These are phyloP conservation scores for Nycticorax nycticorax DNA, from an alignment of 2,113 vertebrate genomes.

Conservation along the genomic window DNA sequence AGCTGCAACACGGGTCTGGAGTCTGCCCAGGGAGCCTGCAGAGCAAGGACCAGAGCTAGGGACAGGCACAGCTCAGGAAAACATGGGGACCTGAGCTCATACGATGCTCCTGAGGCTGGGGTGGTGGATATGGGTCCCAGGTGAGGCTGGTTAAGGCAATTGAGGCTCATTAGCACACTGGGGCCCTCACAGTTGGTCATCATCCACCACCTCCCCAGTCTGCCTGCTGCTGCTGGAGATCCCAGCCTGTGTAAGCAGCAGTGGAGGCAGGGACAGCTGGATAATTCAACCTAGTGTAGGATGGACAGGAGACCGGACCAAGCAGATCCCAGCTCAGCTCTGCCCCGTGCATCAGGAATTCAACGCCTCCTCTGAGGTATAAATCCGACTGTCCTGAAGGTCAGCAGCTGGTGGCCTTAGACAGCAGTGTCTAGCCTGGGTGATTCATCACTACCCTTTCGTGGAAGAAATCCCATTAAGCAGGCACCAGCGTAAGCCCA, in stretches of 20 bases:
- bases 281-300: neutral
- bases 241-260: neutral
- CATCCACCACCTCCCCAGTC: neutral
- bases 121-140: rapidly evolving
- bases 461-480: constrained; percentile 31
- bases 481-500: neutral
- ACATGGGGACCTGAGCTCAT: rapidly evolving
- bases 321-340: neutral
- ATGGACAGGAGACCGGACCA: rapidly evolving
- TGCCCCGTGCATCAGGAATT: neutral
- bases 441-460: constrained; percentile 48
- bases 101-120: neutral
- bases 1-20: rapidly evolving
- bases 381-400: constrained; percentile 53
- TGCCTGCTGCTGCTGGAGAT: neutral
- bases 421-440: constrained; percentile 30
- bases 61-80: neutral
- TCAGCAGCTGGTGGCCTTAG: constrained; percentile 36
- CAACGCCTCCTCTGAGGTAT: neutral
- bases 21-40: rapidly evolving
- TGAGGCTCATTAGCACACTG: neutral
- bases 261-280: neutral
- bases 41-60: rapidly evolving
- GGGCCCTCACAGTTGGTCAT: neutral
- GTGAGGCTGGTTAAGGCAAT: neutral